These are phyloP conservation scores for Elachura formosa DNA, from an alignment of 2,113 vertebrate genomes.

Conservation along the genomic window DNA sequence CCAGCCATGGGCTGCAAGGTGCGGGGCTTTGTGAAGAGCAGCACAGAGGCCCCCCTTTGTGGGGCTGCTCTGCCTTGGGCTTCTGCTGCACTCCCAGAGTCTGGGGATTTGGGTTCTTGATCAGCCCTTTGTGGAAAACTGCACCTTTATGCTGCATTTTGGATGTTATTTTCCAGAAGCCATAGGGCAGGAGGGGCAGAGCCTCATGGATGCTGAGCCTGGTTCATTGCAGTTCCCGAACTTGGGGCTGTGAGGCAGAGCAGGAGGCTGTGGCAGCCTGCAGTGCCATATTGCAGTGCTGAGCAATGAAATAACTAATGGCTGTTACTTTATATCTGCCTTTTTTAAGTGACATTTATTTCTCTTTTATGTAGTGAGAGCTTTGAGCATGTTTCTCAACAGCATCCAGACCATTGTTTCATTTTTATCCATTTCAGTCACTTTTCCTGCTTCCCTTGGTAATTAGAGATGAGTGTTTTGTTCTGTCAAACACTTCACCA, in stretches of 20 bases:
- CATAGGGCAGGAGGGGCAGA: not conserved
- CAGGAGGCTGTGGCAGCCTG: not conserved
- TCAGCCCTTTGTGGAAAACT: not conserved
- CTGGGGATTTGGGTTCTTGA: not conserved
- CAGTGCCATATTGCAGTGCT: not conserved
- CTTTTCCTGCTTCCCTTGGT: not conserved
- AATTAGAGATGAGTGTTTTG: not conserved
- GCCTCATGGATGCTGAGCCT: accelerated
- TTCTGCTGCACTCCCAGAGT: not conserved
- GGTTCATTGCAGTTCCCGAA: accelerated
- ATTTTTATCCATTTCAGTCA: not conserved
- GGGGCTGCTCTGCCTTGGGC: not conserved
- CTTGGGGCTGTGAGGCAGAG: not conserved
- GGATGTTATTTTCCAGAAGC: not conserved
- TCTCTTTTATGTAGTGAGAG: not conserved
- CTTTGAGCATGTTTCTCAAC: not conserved
- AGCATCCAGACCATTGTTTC: not conserved
- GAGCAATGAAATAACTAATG: not conserved
- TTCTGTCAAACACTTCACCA: not conserved
- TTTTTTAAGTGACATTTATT: not conserved
- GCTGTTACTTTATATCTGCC: not conserved
- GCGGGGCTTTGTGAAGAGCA: accelerated
- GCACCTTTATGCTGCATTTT: not conserved
- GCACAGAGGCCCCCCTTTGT: too few species aligned
- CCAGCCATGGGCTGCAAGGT: accelerated